A percentile compares a stretch with the other conserved stretches of the same genome.
phyloP scores from a whole-genome alignment of 2,888 invertebrate genomes.

The Rotaria magnacalcarata region DNA sequence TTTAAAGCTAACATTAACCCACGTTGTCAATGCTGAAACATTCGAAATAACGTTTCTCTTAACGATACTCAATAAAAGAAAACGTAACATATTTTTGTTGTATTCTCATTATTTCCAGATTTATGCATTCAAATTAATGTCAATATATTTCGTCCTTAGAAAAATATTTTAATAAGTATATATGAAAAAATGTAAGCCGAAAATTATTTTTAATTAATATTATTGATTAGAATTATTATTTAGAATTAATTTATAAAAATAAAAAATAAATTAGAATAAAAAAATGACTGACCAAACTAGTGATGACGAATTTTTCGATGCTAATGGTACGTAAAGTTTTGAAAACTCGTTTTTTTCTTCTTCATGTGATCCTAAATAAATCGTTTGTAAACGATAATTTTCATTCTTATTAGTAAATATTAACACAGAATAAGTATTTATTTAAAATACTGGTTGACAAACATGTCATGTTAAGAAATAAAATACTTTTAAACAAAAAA shows the following conservation, averaged over 20 bases:
- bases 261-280: not conserved
- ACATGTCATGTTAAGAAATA: not conserved
- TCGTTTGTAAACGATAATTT: not conserved
- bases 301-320: not conserved
- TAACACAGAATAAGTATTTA: not conserved
- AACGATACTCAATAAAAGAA: not conserved
- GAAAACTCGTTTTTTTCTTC: not conserved
- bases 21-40: not conserved
- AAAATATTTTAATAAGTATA: not conserved
- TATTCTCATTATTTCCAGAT: not conserved
- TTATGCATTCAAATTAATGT: not conserved
- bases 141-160: not conserved
- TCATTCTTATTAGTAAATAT: not conserved
- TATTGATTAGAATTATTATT: not conserved
- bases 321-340: not conserved
- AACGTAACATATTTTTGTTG: not conserved
- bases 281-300: not conserved
- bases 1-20: not conserved
- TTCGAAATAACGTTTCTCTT: not conserved
- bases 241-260: not conserved
- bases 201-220: not conserved
- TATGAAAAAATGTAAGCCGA: not conserved
- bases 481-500: not conserved
- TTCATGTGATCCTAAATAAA: not conserved
- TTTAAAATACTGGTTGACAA: not conserved